A percentile compares a stretch with the other conserved stretches of the same genome.
Evolutionary conservation across 1,140 invertebrate species (phyloP).

Genomic region (Trinorchestia longiramus): DNA sequence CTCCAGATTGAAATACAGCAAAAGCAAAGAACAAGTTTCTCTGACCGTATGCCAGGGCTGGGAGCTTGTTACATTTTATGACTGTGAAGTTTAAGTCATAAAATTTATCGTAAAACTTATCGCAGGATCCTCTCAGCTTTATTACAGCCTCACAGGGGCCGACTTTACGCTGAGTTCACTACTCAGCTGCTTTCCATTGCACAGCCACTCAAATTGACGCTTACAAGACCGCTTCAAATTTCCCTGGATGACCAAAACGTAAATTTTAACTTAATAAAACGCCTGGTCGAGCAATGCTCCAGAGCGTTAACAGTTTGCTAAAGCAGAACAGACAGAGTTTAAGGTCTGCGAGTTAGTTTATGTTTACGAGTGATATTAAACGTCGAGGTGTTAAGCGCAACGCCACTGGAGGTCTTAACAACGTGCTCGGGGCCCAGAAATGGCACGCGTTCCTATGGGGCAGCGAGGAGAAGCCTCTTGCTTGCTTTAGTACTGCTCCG

Average conservation of each 20-base stretch:
- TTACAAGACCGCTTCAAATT: neutral
- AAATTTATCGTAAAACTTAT: slow-evolving; percentile 47
- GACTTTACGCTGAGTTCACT: neutral
- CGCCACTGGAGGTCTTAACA: neutral
- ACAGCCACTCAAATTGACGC: slow-evolving; percentile 18
- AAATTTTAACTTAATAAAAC: neutral
- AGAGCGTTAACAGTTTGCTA: neutral
- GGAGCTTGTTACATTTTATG: slow-evolving; percentile 48
- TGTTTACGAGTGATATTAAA: slow-evolving; percentile 33
- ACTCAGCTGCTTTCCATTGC: neutral
- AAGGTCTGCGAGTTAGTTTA: neutral
- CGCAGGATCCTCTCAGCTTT: slow-evolving; percentile 36
- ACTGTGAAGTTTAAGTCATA: slow-evolving; percentile 42
- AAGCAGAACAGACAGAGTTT: neutral
- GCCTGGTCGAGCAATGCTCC: neutral
- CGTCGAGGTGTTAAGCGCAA: slow-evolving; percentile 16
- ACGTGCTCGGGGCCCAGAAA: neutral
- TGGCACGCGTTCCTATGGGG: neutral
- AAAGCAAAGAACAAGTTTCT: neutral
- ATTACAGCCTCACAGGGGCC: neutral
- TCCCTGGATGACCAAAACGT: neutral
- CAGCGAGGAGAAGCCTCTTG: neutral
- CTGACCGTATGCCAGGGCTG: neutral
- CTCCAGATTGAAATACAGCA: neutral
- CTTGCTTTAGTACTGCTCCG: neutral